Base-by-base conservation (phyloP, 2,888 invertebrate species). In the Linnaemya tessellans region DNA sequence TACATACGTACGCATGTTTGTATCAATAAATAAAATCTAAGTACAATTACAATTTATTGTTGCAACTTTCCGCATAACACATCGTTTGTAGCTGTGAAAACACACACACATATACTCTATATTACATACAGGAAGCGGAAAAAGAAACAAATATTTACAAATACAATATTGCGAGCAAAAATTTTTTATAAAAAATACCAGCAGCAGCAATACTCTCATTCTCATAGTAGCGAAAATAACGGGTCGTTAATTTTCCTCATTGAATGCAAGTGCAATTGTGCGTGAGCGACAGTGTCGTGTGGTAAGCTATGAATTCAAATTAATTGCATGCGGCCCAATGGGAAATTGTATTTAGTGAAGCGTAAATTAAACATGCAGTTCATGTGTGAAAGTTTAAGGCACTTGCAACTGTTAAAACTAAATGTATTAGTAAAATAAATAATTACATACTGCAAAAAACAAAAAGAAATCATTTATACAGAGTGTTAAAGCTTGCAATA, bases 201-300 rank as follows among this genome's bases (percentile, higher is more conserved):
- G 18, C 25, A 46, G 7, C 30, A 30, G 18, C 25, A 46, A 8
- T 20, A 46, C n/a, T n/a, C 65, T 15, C 18, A 30, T 60, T n/a
- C 35, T 18, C 30, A 54, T 60, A 71, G 20, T 54, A 22, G 35
- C 56, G 15, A 49, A 5, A 49, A 58, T 49, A 80, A 58, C 56
- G 38, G 73, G 38, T 64, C 73, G 73, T 73, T 71, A 65, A 80
- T 58, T 80, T 46, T 71, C 13, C 56, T 64, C 5, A 25, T 54
- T 13, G 22, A 22, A 56, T 67, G 35, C 35, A 15, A n/a, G 54
- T 41, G 20, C 30, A 38, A 46, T 9, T 35, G 35, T 35, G 60
- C 74, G 25, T 51, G 60, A 18, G n/a, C 13, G 35, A n/a, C 49
- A 13, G n/a, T 25, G 0, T 35, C 22, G 38, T 11, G 41, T 18